A percentile compares a stretch with the other conserved stretches of the same genome.
Evolutionary conservation across 2,113 vertebrate genomes (phyloP).

Genomic region (Semnornis frantzii): DNA sequence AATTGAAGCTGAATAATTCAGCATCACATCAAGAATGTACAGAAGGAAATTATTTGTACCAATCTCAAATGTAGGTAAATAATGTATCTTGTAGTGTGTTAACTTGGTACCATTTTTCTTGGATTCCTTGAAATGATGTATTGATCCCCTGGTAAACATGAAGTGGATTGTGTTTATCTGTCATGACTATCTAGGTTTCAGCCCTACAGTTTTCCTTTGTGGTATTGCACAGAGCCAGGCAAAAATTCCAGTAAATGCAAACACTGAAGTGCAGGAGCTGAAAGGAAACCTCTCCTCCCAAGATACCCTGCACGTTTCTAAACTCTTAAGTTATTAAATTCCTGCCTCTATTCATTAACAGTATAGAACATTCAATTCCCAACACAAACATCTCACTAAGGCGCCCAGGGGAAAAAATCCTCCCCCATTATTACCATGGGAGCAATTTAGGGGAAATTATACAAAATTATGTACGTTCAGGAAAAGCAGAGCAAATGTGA

Average conservation of each 20-base stretch:
- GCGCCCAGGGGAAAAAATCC: constrained; percentile 15
- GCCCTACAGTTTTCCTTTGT: no score
- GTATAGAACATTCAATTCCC: not conserved
- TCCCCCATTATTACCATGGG: constrained; percentile 47
- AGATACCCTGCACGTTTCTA: not conserved
- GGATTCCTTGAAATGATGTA: not conserved
- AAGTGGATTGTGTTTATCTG: not conserved
- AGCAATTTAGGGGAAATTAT: constrained; percentile 39
- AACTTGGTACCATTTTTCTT: not conserved
- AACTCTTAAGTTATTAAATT: constrained; percentile 30
- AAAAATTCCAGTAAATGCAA: not conserved
- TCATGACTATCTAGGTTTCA: not conserved
- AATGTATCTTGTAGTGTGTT: not conserved
- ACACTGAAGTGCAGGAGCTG: not conserved
- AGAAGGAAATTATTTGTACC: not conserved
- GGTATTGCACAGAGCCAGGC: not conserved
- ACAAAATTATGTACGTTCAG: not conserved
- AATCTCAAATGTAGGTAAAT: not conserved
- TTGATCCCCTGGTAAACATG: not conserved
- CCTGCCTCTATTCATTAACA: not conserved
- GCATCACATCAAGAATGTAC: not conserved
- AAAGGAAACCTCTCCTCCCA: constrained; percentile 3
- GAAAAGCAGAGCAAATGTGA: not conserved
- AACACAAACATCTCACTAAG: constrained; percentile 24
- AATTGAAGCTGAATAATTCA: not conserved